Base-by-base conservation (phyloP, 2,113 vertebrate genomes). In the Theropithecus gelada region DNA sequence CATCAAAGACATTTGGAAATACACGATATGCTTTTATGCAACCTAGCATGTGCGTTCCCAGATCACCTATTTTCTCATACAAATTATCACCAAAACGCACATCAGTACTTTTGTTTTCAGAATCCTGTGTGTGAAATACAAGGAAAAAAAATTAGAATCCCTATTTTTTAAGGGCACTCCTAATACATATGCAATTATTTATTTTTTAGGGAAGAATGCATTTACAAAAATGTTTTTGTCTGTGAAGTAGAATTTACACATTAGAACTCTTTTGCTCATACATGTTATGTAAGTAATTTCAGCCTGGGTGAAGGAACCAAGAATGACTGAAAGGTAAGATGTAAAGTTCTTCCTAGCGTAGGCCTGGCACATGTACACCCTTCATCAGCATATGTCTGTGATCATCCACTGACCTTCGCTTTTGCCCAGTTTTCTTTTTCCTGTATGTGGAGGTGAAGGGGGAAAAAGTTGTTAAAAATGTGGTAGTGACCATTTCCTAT, bases 361-460 rank as follows among this genome's bases (percentile, higher is more conserved):
- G 30, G 25, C 5, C 30, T 3, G 50, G 13, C 6, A 8, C 30
- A 1, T 13, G 12, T 13, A 0, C 5, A 13, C 30, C 16, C 17
- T 35, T 55, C 17, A 22, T 32, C 38, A 20, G 0, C 30, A 38
- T 0, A 55, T 27, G 18, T 57, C 17, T 25, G 23, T 79, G 6
- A 27, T n/a, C 6, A 2, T 18, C 38, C 48, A 50, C 8, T 20
- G 9, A 43, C 43, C 32, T 17, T n/a, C 17, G 2, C 16, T 64
- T 57, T 27, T 30, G 6, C 43, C 45, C 18, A 30, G 8, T 40
- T 93, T 38, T 85, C 59, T 80, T 75, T 79, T 43, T 1, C 20
- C 5, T 1, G 5, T 55, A 45, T 48, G 52, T 23, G 43, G 14
- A 61, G 6, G 9, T 35, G 23, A 79, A 86, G 55, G 22, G 70